phyloP scores from a whole-genome alignment of 1,140 invertebrate species.

The Caerostris extrusa region DNA sequence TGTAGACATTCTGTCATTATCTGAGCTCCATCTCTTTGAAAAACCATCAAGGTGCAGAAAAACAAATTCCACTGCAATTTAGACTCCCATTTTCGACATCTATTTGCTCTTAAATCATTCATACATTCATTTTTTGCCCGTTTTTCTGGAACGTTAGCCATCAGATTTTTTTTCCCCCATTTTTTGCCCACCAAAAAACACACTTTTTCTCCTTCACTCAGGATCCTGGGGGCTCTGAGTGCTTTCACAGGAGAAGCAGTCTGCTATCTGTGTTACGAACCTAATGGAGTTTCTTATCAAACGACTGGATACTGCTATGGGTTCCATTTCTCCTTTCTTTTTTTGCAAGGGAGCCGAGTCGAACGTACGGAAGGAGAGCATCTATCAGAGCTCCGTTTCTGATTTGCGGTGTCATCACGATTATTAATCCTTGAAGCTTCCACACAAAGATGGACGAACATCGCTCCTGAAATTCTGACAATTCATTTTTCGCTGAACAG shows the following conservation, averaged over 20 bases:
- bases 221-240: not conserved
- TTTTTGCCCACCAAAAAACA: not conserved
- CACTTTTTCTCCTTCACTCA: not conserved
- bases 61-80: not conserved
- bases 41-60: no score
- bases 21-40: no score
- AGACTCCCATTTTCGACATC: not conserved
- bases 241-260: not conserved
- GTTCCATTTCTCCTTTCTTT: not conserved
- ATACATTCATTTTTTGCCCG: not conserved
- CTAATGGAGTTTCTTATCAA: slow-evolving; percentile 33
- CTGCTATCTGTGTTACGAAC: not conserved
- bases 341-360: not conserved
- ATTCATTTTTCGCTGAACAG: not conserved
- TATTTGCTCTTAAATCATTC: slow-evolving; percentile 13
- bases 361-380: not conserved
- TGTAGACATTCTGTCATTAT: no score
- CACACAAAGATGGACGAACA: not conserved
- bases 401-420: slow-evolving; percentile 28
- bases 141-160: not conserved
- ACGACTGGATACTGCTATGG: not conserved
- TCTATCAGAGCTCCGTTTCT: not conserved
- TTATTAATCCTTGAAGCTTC: slow-evolving; percentile 25
- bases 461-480: not conserved
- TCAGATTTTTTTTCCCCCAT: not conserved